Evolutionary conservation across 2,113 vertebrate genomes (phyloP).

Genomic region (Murina feae): DNA sequence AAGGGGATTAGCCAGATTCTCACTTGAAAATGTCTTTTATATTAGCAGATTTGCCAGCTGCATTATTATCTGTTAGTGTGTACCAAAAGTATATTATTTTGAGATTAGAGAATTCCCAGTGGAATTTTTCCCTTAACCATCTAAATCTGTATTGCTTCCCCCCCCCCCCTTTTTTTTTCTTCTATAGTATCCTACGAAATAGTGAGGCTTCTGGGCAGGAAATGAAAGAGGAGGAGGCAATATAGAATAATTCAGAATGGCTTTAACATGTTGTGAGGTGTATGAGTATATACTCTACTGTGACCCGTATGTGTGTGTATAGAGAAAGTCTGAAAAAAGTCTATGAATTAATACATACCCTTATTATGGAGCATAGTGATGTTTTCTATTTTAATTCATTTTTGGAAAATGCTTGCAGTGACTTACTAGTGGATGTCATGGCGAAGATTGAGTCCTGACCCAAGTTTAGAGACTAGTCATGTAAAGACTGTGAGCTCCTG

Average conservation of each 20-base stretch:
- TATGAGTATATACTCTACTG: rapidly evolving
- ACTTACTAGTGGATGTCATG: background rate
- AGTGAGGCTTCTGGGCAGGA: slow-evolving; percentile 7
- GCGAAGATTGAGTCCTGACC: background rate
- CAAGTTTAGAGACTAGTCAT: background rate
- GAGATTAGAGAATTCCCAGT: slow-evolving; percentile 17
- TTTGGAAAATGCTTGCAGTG: background rate
- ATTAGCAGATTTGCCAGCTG: background rate
- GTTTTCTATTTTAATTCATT: background rate
- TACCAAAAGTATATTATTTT: background rate
- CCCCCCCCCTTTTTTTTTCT: background rate
- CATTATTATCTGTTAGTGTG: background rate
- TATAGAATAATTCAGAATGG: background rate
- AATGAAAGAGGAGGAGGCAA: background rate
- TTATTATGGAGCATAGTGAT: background rate
- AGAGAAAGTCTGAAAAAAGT: background rate
- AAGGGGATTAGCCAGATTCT: slow-evolving; percentile 27
- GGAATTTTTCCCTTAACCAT: background rate
- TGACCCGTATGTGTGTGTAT: no score
- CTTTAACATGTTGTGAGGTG: background rate
- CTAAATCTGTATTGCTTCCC: background rate
- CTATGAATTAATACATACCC: background rate
- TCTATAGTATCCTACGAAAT: background rate
- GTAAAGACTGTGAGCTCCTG: background rate
- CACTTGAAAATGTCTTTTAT: slow-evolving; percentile 30